Base-by-base conservation (phyloP, 2,797 vertebrate genomes). In the Argentina silus region DNA sequence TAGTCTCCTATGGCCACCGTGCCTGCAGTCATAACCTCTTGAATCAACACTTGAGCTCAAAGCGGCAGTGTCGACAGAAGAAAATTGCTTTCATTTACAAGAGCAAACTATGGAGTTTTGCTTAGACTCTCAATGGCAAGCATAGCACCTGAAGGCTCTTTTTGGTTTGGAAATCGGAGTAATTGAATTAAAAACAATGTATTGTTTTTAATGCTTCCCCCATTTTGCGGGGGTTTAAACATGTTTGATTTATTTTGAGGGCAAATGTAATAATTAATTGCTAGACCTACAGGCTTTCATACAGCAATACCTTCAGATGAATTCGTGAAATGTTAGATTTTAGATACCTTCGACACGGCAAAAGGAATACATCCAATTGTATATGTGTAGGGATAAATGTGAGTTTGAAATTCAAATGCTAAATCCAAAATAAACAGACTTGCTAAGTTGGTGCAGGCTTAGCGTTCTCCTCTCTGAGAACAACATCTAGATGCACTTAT, bases 1-100 rank as follows among this genome's bases (percentile, higher is more conserved):
- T 68, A 78, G 74, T 69, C 72, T 81, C 51, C 62, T 67, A 76
- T 88, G 80, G 82, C 85, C 81, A 73, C 72, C 68, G 83, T 66
- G 80, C 86, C 83, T 84, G 76, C 74, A 86, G 86, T 88, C 89
- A 81, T 73, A 83, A 85, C 81, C 86, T 82, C 80, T 88, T 86
- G 87, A 92, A 89, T 91, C 90, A 89, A 90, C 89, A 86, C 81
- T 77, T 83, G 78, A 81, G 85, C 88, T 84, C 81, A 82, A 85
- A 77, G 72, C 53, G 70, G 72, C 80, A 71, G 83, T 82, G 84
- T 82, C 45, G 59, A 78, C 77, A 83, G 69, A 81, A 83, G 84
- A 83, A 89, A 91, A 89, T 88, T 85, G 84, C 81, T 90, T 90
- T 93, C 73, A 89, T 92, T 92, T 90, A 91, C 74, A 81, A 81